Evolutionary conservation across 1,140 invertebrate genomes (phyloP), one percentile per base, ranked within the genome.

Genomic region (Mya arenaria): DNA sequence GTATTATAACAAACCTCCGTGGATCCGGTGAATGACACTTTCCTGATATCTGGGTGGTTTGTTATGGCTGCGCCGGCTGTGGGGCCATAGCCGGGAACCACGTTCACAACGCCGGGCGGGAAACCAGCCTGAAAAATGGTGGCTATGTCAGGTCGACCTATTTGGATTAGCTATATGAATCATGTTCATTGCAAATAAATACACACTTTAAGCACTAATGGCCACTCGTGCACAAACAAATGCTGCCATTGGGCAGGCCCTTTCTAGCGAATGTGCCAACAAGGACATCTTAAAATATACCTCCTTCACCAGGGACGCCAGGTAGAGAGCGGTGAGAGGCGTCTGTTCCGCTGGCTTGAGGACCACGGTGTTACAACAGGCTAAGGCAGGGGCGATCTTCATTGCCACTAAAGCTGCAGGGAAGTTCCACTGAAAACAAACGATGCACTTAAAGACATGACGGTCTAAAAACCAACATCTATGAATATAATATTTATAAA

Each of bases 21-120:
- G 0, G 97, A 98, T 37, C 97, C 97, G 48, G 97, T 98, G 91
- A 98, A 98, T 6, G 97, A 96, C 62, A 98, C 94, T 93, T 98
- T 98, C 66, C 95, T 94, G 55, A 97, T 95, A 86, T 96, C 94
- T 6, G 92, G 93, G 92, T 98, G 96, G 52, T 94, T 89, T 8
- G 95, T 92, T 34, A 98, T 94, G 28, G 97, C 96, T 23, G 95
- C 95, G 37, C 97, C 97, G 23, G 97, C 96, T 0, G 96, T 96
- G 10, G 95, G 95, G 0, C 97, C 98, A 91, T 95, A 96, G 0
- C 97, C 97, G 32, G 96, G 94, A 10, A 98, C 92, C 30, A 98
- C 94, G 90, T 97, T 98, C 5, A 98, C 93, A 0, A 98, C 97
- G 25, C 97, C 97, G 41, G 83, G 72, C 0, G 97, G 97, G 89